phyloP scores from a whole-genome alignment of 2,113 vertebrate genomes.

The Pseudonaja textilis region DNA sequence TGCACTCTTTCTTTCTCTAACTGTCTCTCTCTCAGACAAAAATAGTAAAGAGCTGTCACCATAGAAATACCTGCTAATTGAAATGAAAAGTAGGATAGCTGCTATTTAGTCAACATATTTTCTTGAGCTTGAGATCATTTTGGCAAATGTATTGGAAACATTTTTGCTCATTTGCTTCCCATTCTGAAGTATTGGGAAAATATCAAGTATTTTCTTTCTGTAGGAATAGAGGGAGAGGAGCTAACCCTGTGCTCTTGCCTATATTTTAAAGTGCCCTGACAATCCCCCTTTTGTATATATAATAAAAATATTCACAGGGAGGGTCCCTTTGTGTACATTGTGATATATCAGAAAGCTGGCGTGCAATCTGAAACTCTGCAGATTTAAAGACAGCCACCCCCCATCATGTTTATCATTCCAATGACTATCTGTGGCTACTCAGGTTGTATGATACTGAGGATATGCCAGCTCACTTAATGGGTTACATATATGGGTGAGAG shows the following conservation, averaged over 20 bases:
- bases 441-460: background rate
- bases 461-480: background rate
- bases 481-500: background rate
- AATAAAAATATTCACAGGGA: background rate
- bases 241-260: background rate
- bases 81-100: conserved; percentile 64
- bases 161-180: conserved; percentile 8
- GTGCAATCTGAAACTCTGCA: background rate
- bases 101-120: conserved; percentile 14
- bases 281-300: background rate
- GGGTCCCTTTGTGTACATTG: background rate
- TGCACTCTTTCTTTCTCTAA: conserved; percentile 1
- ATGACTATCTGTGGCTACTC: background rate
- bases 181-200: background rate
- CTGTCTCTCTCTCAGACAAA: conserved; percentile 56
- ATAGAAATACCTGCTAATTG: conserved; percentile 74
- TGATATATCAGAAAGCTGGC: background rate
- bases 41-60: conserved; percentile 64
- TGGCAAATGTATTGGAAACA: conserved; percentile 40
- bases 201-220: background rate
- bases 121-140: conserved; percentile 10
- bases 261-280: background rate
- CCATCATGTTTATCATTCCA: background rate
- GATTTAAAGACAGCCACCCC: background rate
- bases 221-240: background rate